Conservation (phyloP, 2,888 invertebrate species). For the Psylliodes chrysocephalus region DNA sequence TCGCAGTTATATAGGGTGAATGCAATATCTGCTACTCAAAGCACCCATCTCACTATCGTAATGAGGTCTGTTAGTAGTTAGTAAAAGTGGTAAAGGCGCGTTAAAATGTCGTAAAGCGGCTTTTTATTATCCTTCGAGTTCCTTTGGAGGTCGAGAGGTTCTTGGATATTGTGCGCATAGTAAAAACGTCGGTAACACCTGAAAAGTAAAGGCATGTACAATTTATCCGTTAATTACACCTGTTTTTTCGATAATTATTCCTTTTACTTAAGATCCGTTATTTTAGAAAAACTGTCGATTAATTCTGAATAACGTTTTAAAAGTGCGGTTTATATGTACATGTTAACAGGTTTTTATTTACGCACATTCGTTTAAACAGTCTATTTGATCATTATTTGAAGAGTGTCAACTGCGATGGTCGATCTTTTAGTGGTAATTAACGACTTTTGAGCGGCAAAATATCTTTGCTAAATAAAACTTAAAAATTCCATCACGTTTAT, state of each 20-base stretch:
- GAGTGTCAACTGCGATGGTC: not conserved
- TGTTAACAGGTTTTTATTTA: too few relatives aligned
- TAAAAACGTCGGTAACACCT: constrained; percentile 21
- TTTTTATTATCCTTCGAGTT: constrained; percentile 64
- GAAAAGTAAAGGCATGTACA: not conserved
- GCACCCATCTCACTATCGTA: constrained; percentile 57
- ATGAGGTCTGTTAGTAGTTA: constrained; percentile 64
- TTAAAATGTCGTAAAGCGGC: constrained; percentile 64
- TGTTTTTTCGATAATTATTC: constrained; percentile 13
- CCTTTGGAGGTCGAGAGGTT: constrained; percentile 57
- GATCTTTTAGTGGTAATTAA: too few relatives aligned
- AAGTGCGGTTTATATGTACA: not conserved
- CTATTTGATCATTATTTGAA: too few relatives aligned
- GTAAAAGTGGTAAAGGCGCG: constrained; percentile 63
- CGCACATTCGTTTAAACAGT: too few relatives aligned
- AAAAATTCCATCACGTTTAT: too few relatives aligned
- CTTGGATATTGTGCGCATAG: constrained; percentile 41
- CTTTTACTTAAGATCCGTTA: constrained; percentile 1
- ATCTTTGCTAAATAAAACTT: too few relatives aligned
- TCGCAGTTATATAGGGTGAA: constrained; percentile 26
- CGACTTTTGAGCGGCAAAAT: too few relatives aligned
- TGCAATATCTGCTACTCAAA: constrained; percentile 32
- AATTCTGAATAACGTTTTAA: not conserved
- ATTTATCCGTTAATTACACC: constrained; percentile 14
- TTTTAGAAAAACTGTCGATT: not conserved